Conservation (phyloP, 2,888 invertebrate genomes). For the Ypsolopha scabrella region DNA sequence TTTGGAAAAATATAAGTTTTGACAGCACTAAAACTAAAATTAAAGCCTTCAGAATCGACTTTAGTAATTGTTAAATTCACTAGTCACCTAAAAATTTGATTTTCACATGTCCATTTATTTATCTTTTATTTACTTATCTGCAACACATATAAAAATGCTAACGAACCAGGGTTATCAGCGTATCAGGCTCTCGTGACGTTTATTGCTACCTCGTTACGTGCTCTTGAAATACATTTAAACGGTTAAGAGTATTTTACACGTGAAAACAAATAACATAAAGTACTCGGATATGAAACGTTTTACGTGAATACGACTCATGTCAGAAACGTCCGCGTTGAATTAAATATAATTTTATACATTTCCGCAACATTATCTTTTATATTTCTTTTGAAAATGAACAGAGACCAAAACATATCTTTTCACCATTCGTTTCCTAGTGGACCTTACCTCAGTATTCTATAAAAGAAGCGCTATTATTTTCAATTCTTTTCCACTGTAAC, state of each 20-base stretch:
- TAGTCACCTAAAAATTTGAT: not conserved
- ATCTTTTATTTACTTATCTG: not conserved
- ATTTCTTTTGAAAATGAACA: too few species aligned
- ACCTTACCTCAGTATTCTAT: too few species aligned
- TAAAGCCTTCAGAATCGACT: too few species aligned
- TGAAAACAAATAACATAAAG: not conserved
- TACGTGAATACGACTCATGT: not conserved
- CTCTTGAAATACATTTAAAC: slow-evolving; percentile 4
- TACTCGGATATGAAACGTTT: not conserved
- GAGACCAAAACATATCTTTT: too few species aligned
- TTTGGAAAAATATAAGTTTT: too few species aligned
- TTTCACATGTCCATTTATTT: too few species aligned
- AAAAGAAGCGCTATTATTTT: too few species aligned
- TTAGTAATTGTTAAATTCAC: too few species aligned
- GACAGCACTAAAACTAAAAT: too few species aligned
- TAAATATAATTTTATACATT: not conserved
- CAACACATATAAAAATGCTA: slow-evolving; percentile 34
- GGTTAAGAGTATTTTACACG: not conserved
- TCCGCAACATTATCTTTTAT: too few species aligned
- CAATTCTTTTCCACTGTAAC: not conserved
- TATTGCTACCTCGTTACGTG: slow-evolving; percentile 48
- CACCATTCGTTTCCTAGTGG: too few species aligned
- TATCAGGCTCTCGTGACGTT: slow-evolving; percentile 26
- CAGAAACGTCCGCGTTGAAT: not conserved
- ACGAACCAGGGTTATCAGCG: slow-evolving; percentile 31